Evolutionary conservation across 2,888 invertebrate species (phyloP), one percentile per base, ranked within the genome.

Genomic region (Tromatobia lineatoria): DNA sequence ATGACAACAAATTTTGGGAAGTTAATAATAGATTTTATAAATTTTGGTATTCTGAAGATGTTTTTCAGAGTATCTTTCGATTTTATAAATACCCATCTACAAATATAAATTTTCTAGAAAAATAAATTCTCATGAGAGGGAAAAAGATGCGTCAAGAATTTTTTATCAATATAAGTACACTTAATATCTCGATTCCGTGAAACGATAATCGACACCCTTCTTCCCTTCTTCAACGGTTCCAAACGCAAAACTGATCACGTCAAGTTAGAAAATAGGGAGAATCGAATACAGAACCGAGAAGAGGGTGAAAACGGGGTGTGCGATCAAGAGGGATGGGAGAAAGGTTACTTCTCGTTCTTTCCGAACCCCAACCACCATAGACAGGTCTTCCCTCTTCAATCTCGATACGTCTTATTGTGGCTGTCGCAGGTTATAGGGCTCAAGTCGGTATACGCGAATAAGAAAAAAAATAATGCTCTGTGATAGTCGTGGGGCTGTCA

Each of bases 341-440:
- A 77, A 70, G 52, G 47, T 57, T 69, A 73, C 74, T 64, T 42
- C 42, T 61, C 23, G 29, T 57, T 18, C 34, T 64, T 52, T 45
- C 23, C 25, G 34, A 20, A 45, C 38, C 42, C 61, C 52, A 61
- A 66, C 50, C 64, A 69, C 61, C 77, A 25, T 20, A 25, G 47
- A 69, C 89, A 87, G 64, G 82, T 87, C 88, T 88, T 79, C 85
- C 87, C 88, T 88, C 74, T 88, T 91, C 91, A 90, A 89, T 90
- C 88, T 89, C 90, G 90, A 92, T 92, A 91, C 91, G 88, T 91
- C 92, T 92, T 91, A 87, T 83, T 86, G 86, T 84, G 89, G 90
- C 90, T 87, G 86, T 87, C 80, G 75, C 59, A 84, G 79, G 87
- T 85, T 64, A 34, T 25, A 50, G 29, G 64, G 25, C 18, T 20